These are phyloP conservation scores for Drosophila flavopinicola DNA, from an alignment of 2,888 invertebrate species.

Conservation along the genomic window DNA sequence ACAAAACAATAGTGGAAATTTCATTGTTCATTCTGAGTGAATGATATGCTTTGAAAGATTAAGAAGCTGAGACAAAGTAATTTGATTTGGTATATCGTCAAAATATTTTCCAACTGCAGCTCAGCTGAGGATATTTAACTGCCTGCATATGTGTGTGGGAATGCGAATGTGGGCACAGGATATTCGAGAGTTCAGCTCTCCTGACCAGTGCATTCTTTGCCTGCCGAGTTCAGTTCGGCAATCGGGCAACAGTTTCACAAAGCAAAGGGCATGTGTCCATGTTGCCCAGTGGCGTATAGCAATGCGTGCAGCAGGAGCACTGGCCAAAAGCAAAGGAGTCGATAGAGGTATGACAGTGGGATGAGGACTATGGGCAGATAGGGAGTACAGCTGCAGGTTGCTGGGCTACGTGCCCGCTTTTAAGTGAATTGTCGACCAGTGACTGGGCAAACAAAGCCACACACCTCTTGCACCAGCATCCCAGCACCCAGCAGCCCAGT, in stretches of 20 bases:
- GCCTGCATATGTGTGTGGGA: not conserved
- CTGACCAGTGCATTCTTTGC: not conserved
- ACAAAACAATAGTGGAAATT: too few species aligned
- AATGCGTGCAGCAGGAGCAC: conserved; percentile 13
- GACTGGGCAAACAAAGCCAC: conserved; percentile 58
- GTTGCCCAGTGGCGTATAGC: conserved; percentile 33
- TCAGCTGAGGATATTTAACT: not conserved
- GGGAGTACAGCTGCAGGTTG: conserved; percentile 6
- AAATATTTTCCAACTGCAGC: not conserved
- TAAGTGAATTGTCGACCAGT: conserved; percentile 69
- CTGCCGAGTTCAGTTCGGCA: conserved; percentile 10
- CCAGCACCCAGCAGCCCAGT: not conserved
- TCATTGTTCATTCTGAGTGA: too few species aligned
- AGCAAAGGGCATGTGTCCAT: conserved; percentile 40
- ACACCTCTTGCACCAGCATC: conserved; percentile 41
- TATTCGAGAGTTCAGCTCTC: not conserved
- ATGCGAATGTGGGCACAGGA: not conserved
- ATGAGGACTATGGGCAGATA: not conserved
- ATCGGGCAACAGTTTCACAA: conserved; percentile 48
- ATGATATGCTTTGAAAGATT: not conserved
- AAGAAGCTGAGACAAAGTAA: not conserved
- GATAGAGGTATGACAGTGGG: conserved; percentile 1
- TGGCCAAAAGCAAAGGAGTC: not conserved
- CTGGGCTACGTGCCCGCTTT: conserved; percentile 50
- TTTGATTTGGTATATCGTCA: not conserved